Conservation (phyloP, 2,888 invertebrate genomes). For the Lutraria lutraria region DNA sequence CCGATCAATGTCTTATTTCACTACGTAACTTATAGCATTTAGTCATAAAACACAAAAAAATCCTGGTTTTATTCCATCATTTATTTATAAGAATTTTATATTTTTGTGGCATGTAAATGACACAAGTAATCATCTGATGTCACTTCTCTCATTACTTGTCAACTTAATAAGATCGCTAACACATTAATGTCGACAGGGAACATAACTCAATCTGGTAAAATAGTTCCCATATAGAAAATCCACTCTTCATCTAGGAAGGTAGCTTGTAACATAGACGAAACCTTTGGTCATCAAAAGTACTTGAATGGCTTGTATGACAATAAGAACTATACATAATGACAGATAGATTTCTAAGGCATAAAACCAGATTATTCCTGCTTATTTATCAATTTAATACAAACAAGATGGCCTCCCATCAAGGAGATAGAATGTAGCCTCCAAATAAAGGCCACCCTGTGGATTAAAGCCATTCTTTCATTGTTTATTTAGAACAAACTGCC, state of each 20-base stretch:
- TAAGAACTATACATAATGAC: too few relatives aligned
- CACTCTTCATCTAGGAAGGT: neutral
- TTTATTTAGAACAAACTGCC: too few relatives aligned
- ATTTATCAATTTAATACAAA: too few relatives aligned
- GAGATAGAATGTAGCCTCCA: too few relatives aligned
- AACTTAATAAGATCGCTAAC: neutral
- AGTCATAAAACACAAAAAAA: neutral
- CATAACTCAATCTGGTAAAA: conserved; percentile 19
- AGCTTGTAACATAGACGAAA: neutral
- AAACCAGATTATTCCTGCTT: too few relatives aligned
- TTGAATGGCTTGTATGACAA: too few relatives aligned
- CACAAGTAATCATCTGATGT: neutral
- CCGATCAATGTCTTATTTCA: neutral
- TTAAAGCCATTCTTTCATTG: too few relatives aligned
- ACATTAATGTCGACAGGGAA: neutral
- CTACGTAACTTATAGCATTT: neutral
- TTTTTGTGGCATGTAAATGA: neutral
- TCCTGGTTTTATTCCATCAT: neutral
- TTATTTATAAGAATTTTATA: conserved; percentile 1
- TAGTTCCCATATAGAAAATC: neutral
- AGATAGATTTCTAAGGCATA: too few relatives aligned
- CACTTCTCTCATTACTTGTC: neutral
- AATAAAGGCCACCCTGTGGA: too few relatives aligned
- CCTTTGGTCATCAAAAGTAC: neutral
- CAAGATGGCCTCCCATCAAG: too few relatives aligned